A percentile compares a stretch with the other conserved stretches of the same genome.
Evolutionary conservation across 2,113 vertebrate genomes (phyloP).

Genomic region (Dicaeum eximium): DNA sequence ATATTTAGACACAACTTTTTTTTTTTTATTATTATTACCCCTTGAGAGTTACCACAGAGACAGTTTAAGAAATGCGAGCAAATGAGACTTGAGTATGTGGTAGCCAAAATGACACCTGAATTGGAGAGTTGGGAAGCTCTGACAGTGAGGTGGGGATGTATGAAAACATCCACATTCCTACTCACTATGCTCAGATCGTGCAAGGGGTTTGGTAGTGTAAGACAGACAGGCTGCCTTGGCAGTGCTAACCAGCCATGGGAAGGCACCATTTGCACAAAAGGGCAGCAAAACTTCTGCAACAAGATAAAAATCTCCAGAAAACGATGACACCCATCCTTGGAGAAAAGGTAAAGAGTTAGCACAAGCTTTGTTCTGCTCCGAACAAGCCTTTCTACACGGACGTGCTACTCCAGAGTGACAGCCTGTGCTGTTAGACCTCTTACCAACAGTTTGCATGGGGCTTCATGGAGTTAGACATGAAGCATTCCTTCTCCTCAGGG

Average conservation of each 20-base stretch:
- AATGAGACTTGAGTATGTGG: neutral
- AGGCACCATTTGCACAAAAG: neutral
- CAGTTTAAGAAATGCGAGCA: neutral
- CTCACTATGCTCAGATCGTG: neutral
- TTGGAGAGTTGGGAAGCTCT: neutral
- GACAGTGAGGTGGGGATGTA: neutral
- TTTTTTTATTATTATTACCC: neutral
- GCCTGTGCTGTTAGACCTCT: neutral
- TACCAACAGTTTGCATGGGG: neutral
- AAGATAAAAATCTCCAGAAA: neutral
- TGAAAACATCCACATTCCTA: neutral
- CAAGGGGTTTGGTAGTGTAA: neutral
- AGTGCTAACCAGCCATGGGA: neutral
- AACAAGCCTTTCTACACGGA: neutral
- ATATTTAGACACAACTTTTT: neutral
- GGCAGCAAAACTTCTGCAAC: neutral
- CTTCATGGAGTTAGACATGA: neutral
- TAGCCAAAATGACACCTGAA: neutral
- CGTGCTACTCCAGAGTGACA: neutral
- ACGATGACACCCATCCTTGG: neutral
- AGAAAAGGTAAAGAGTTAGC: neutral
- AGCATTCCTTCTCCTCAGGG: neutral
- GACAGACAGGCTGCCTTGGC: neutral
- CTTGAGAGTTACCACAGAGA: neutral
- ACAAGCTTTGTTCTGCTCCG: neutral